Conservation (phyloP, 2,888 invertebrate species). For the Latheticus oryzae region DNA sequence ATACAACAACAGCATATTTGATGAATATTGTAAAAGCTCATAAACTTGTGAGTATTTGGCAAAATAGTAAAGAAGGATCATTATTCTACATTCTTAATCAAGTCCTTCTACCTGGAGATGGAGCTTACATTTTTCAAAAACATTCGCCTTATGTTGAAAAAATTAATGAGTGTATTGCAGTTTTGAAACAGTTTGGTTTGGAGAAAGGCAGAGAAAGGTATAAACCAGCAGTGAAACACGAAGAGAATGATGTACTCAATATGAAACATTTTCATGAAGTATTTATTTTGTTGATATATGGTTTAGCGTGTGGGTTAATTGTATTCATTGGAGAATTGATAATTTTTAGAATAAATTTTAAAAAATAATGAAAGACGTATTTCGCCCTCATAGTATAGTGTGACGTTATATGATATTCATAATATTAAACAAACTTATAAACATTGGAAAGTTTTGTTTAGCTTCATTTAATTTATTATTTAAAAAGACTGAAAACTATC, state of each 20-base stretch:
- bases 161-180: slow-evolving; percentile 12
- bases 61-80: background rate
- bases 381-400: no score
- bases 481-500: no score
- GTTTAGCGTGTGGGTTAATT: background rate
- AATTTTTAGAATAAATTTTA: no score
- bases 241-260: background rate
- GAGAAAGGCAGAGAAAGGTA: no score
- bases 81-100: slow-evolving; percentile 20
- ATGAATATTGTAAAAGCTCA: slow-evolving; percentile 1
- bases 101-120: slow-evolving; percentile 7
- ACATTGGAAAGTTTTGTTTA: no score
- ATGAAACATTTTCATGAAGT: slow-evolving; percentile 7
- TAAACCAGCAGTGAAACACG: no score
- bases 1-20: slow-evolving; percentile 1
- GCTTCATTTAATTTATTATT: no score
- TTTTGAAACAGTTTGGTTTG: slow-evolving; percentile 8
- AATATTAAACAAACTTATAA: no score
- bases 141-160: slow-evolving; percentile 26
- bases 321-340: slow-evolving; percentile 2
- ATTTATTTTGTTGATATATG: background rate
- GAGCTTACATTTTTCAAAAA: slow-evolving; percentile 13
- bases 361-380: no score
- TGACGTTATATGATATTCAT: no score
- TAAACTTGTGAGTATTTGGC: background rate